Conservation (phyloP, 23 tunicate genomes). For the Oikopleura vanhoeffeni region DNA sequence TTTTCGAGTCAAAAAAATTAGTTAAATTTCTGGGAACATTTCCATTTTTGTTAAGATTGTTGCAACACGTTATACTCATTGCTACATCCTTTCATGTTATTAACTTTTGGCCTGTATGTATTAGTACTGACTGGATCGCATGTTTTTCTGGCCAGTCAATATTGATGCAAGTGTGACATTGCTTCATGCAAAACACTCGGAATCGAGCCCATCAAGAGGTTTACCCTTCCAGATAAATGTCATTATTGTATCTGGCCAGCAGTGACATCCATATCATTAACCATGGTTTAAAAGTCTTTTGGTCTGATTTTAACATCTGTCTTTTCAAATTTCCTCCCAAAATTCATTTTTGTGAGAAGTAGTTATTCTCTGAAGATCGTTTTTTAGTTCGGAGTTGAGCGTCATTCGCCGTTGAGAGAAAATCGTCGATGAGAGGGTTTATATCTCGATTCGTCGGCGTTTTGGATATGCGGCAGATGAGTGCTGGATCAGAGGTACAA, state of each 20-base stretch:
- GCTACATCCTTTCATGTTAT: background rate
- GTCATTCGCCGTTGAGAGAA: too few species aligned
- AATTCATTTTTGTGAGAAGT: background rate
- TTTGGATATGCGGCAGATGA: background rate
- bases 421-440: too few species aligned
- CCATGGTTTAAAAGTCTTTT: background rate
- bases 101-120: background rate
- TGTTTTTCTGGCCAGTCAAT: background rate
- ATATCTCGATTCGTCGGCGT: background rate
- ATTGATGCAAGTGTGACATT: constrained; percentile 2
- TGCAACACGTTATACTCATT: background rate
- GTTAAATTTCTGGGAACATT: too few species aligned
- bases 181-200: background rate
- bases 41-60: background rate
- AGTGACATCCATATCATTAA: background rate
- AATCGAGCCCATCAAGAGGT: background rate
- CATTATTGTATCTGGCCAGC: background rate
- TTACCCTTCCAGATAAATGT: background rate
- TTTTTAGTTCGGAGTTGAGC: background rate
- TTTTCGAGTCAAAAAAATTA: too few species aligned
- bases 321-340: background rate
- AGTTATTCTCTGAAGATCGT: background rate
- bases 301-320: background rate
- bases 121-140: background rate
- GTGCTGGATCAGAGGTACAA: background rate